Percentiles rank a stretch among this genome's conserved stretches.
Conservation (phyloP, 1,140 invertebrate genomes). For the Lordiphosa stackelbergi region DNA sequence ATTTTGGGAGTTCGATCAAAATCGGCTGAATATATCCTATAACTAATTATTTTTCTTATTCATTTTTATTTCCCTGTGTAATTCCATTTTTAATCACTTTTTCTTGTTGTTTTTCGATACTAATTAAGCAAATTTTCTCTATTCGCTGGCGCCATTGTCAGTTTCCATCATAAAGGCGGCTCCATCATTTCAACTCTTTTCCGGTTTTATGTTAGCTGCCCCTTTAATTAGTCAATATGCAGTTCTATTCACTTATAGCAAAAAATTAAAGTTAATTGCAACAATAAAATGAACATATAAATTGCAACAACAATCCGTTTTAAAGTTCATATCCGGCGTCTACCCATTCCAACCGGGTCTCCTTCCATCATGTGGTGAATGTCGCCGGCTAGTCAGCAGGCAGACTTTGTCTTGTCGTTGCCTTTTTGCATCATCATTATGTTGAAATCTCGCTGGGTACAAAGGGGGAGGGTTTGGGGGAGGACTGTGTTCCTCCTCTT, state of each 20-base stretch:
- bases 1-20: too few relatives aligned
- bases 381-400: slow-evolving; percentile 5
- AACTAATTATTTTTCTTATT: too few relatives aligned
- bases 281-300: slow-evolving; percentile 62
- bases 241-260: slow-evolving; percentile 47
- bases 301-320: slow-evolving; percentile 34
- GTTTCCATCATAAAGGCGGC: too few relatives aligned
- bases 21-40: too few relatives aligned
- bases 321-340: slow-evolving; percentile 62
- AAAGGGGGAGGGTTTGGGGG: too few relatives aligned
- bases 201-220: too few relatives aligned
- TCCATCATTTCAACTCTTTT: too few relatives aligned
- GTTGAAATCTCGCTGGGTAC: slow-evolving; percentile 23
- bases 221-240: slow-evolving; percentile 37
- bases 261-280: slow-evolving; percentile 54
- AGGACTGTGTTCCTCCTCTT: slow-evolving; percentile 26
- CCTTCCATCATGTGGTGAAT: slow-evolving; percentile 14
- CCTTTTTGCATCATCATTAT: slow-evolving; percentile 61
- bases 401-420: slow-evolving; percentile 12
- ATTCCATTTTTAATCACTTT: too few relatives aligned
- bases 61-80: too few relatives aligned
- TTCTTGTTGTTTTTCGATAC: too few relatives aligned
- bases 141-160: too few relatives aligned
- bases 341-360: slow-evolving; percentile 31
- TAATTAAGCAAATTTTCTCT: too few relatives aligned